These are phyloP conservation scores for Phrynosoma blainvillii DNA, from an alignment of 2,113 vertebrate genomes.

Conservation along the genomic window DNA sequence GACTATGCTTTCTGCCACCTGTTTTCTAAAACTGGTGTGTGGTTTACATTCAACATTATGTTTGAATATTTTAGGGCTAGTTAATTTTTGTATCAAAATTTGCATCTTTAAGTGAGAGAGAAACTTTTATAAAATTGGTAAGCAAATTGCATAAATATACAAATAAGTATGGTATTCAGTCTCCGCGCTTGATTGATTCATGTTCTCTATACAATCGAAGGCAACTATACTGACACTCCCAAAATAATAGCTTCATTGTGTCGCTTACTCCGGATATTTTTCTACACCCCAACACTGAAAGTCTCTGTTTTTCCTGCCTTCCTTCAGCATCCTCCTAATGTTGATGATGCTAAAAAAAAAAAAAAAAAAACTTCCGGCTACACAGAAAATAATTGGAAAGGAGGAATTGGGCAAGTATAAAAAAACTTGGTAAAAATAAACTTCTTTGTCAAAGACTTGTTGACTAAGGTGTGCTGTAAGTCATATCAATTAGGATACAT, in stretches of 20 bases:
- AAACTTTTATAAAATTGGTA: background rate
- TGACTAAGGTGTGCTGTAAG: too few species aligned
- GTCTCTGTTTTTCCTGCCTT: too few species aligned
- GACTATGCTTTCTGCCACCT: background rate
- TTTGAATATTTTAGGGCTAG: background rate
- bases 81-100: background rate
- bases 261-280: too few species aligned
- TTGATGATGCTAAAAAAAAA: too few species aligned
- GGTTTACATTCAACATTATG: background rate
- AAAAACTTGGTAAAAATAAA: too few species aligned
- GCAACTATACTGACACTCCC: background rate
- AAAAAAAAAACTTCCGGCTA: too few species aligned
- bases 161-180: background rate
- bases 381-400: too few species aligned
- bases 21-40: background rate
- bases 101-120: background rate
- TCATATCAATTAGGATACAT: background rate
- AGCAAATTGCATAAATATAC: background rate
- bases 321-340: too few species aligned
- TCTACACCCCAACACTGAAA: too few species aligned
- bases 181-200: background rate
- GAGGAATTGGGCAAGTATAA: background rate
- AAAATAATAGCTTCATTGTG: background rate
- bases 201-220: background rate
- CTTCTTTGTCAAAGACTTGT: too few species aligned